Base-by-base conservation (phyloP, 2,797 vertebrate genomes). In the Oreortyx pictus region DNA sequence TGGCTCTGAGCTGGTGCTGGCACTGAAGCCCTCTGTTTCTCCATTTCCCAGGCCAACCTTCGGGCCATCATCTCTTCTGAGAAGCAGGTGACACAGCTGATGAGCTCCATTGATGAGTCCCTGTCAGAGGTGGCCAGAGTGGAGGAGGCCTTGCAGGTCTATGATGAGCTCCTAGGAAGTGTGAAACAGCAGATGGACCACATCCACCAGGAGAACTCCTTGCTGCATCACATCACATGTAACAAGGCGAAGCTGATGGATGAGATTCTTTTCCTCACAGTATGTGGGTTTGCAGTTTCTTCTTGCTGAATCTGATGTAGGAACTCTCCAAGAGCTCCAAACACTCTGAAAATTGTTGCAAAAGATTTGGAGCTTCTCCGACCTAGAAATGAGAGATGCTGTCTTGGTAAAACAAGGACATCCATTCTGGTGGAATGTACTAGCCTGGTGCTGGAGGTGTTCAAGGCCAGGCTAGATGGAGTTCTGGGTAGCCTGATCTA, bases 141-240 rank as follows among this genome's bases (percentile, higher is more conserved):
- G 50, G 95, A 97, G 70, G 59, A 89, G 78, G 95, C 87, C n/a
- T 54, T 97, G 83, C 78, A 89, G 73, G 44, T 71, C 11, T 94
- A 88, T 0, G 80, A 95, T 0, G 87, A 92, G 72, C 59, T 95
- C 44, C 84, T 97, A 85, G 93, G 93, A 27, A 91, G 70, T 0
- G 78, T 95, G 84, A 94, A 95, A 88, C 90, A 94, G 86, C 95
- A 96, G 93, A 95, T 96, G 96, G 95, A 96, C 46, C 90, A 86
- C 65, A 94, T 97, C 89, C 74, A 95, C 52, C 37, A 0, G 64
- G 90, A 95, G 9, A 93, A 79, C 72, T 90, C 90, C 72, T 59
- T 94, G 62, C 86, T 97, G 9, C 94, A 95, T 11, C n/a, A 17
- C 27, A 56, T 88, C 0, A 1, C 70, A 43, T 88, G 85, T 88